These are phyloP conservation scores for Spinibarbus caldwelli DNA, from an alignment of 2,797 vertebrate genomes.

Conservation along the genomic window DNA sequence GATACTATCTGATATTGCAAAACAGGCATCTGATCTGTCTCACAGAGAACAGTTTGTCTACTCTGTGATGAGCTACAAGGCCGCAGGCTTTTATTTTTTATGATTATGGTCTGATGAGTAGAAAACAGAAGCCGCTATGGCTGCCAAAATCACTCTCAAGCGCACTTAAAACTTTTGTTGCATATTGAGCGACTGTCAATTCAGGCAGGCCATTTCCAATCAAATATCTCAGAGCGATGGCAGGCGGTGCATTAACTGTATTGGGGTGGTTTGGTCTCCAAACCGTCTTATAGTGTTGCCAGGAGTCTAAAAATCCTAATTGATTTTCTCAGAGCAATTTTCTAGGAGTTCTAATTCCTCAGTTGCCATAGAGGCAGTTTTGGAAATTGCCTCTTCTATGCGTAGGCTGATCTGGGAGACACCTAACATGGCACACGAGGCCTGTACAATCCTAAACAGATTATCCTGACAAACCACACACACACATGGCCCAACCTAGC, in stretches of 20 bases:
- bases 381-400: conserved; percentile 59
- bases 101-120: conserved; percentile 50
- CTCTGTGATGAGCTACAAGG: conserved; percentile 49
- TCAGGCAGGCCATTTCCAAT: conserved; percentile 6
- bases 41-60: conserved; percentile 55
- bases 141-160: conserved; percentile 35
- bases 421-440: conserved; percentile 57
- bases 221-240: not conserved
- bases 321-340: conserved; percentile 44
- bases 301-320: conserved; percentile 47
- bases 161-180: conserved; percentile 36
- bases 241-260: conserved; percentile 22
- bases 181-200: conserved; percentile 31
- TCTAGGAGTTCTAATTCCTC: conserved; percentile 66
- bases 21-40: conserved; percentile 68
- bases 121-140: conserved; percentile 42
- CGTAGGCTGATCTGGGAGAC: conserved; percentile 37
- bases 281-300: conserved; percentile 2
- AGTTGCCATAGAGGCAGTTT: conserved; percentile 65
- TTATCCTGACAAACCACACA: conserved; percentile 60
- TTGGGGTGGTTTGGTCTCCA: conserved; percentile 2
- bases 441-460: conserved; percentile 67
- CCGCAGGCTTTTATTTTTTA: conserved; percentile 56
- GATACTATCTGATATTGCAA: conserved; percentile 66
- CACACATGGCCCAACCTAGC: conserved; percentile 32